Conservation (phyloP, 2,113 vertebrate genomes). For the Lutjanus erythropterus region DNA sequence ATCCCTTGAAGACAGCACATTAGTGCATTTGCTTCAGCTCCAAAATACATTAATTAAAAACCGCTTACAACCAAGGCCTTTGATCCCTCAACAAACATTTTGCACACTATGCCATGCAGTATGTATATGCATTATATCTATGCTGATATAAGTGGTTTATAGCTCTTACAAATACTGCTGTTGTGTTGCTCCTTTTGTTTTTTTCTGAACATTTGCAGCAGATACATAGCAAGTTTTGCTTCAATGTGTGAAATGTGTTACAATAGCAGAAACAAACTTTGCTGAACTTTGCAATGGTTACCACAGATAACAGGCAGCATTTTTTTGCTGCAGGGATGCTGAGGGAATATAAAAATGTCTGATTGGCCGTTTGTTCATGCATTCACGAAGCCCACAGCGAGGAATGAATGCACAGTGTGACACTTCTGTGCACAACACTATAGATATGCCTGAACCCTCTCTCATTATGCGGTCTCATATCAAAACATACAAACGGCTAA, state of each 20-base stretch:
- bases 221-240: conserved; percentile 15
- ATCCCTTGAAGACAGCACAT: no score
- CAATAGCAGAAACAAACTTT: conserved; percentile 27
- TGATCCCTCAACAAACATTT: conserved; percentile 9
- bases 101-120: background rate
- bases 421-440: background rate
- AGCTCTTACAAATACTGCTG: background rate
- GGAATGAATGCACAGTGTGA: conserved; percentile 22
- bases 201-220: conserved; percentile 8
- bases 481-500: conserved; percentile 30
- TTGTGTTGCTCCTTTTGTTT: background rate
- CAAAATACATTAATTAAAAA: conserved; percentile 3
- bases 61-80: background rate
- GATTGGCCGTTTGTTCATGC: conserved; percentile 14
- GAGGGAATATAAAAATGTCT: conserved; percentile 30
- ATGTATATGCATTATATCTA: background rate
- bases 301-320: conserved; percentile 32
- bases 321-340: conserved; percentile 18
- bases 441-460: background rate
- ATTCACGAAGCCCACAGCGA: conserved; percentile 8
- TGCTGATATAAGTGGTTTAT: background rate
- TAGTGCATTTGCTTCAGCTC: background rate
- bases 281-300: conserved; percentile 31
- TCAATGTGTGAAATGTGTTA: conserved; percentile 14
- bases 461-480: background rate